Evolutionary conservation across 2,888 invertebrate species (phyloP).

Genomic region (Ferrisia virgata): DNA sequence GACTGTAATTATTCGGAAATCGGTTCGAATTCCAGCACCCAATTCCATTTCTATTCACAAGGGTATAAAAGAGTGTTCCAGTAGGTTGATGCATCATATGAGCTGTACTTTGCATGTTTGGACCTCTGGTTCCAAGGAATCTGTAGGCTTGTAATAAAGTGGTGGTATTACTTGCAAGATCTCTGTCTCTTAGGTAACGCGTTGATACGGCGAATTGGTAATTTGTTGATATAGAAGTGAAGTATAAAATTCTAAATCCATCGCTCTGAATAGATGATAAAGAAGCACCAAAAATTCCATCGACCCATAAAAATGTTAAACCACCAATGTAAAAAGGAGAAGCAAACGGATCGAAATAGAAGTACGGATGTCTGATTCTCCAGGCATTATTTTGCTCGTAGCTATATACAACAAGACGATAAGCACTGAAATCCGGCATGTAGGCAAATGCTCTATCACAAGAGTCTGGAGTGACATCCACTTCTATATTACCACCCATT

Average conservation of each 20-base stretch:
- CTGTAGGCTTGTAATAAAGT: conserved; percentile 60
- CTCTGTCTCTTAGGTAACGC: conserved; percentile 68
- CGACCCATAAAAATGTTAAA: conserved; percentile 79
- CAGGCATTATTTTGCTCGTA: conserved; percentile 71
- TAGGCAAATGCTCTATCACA: conserved; percentile 76
- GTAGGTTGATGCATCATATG: conserved; percentile 68
- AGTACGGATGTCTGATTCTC: conserved; percentile 73
- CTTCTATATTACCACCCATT: conserved; percentile 71
- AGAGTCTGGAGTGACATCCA: conserved; percentile 65
- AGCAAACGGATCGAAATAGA: conserved; percentile 70
- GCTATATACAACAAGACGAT: conserved; percentile 75
- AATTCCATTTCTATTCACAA: conserved; percentile 71
- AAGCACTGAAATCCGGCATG: conserved; percentile 68
- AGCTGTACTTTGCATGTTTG: conserved; percentile 69
- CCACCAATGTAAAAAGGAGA: conserved; percentile 72
- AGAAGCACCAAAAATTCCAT: conserved; percentile 75
- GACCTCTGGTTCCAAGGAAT: conserved; percentile 71
- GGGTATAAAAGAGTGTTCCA: conserved; percentile 71
- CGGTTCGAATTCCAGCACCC: conserved; percentile 72
- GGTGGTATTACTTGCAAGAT: conserved; percentile 66
- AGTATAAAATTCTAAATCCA: conserved; percentile 62
- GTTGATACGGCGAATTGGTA: conserved; percentile 76
- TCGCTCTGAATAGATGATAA: conserved; percentile 61
- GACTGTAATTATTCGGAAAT: conserved; percentile 63
- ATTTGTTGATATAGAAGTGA: conserved; percentile 78